phyloP scores from a whole-genome alignment of 30 jellyfish, hydroid and myxozoan genomes.

The Pseudorhiza aurosa region DNA sequence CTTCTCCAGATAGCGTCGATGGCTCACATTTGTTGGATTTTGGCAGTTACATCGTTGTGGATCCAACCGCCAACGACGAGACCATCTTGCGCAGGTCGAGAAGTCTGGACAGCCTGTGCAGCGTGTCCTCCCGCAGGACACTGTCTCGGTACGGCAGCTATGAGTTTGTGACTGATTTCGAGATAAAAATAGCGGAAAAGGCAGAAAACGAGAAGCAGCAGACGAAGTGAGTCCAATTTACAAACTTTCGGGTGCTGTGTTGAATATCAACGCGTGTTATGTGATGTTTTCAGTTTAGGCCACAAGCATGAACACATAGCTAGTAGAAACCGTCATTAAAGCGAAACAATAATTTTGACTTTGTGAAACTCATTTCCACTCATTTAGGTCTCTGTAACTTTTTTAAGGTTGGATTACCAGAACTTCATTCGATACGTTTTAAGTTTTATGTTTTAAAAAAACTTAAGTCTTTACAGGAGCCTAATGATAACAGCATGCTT shows the following conservation, averaged over 20 bases:
- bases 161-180: slow-evolving; percentile 92
- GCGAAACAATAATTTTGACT: too few species aligned
- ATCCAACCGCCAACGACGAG: slow-evolving; percentile 91
- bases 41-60: slow-evolving; percentile 86
- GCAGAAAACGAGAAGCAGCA: slow-evolving; percentile 62
- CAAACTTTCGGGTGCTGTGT: background rate
- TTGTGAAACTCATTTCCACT: too few species aligned
- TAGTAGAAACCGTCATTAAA: too few species aligned
- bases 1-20: slow-evolving; percentile 21
- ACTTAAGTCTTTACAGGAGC: too few species aligned
- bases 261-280: too few species aligned
- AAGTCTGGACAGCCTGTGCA: slow-evolving; percentile 89
- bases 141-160: slow-evolving; percentile 91
- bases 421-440: too few species aligned
- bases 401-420: too few species aligned
- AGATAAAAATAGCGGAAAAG: slow-evolving; percentile 91
- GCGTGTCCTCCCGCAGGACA: slow-evolving; percentile 81
- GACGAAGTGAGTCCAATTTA: slow-evolving; percentile 34
- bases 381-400: too few species aligned
- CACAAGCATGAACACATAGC: too few species aligned
- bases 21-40: slow-evolving; percentile 65
- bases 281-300: too few species aligned
- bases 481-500: too few species aligned
- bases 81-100: slow-evolving; percentile 83
- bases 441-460: too few species aligned